Conservation (phyloP, 2,113 vertebrate genomes). For the Seriola quinqueradiata region DNA sequence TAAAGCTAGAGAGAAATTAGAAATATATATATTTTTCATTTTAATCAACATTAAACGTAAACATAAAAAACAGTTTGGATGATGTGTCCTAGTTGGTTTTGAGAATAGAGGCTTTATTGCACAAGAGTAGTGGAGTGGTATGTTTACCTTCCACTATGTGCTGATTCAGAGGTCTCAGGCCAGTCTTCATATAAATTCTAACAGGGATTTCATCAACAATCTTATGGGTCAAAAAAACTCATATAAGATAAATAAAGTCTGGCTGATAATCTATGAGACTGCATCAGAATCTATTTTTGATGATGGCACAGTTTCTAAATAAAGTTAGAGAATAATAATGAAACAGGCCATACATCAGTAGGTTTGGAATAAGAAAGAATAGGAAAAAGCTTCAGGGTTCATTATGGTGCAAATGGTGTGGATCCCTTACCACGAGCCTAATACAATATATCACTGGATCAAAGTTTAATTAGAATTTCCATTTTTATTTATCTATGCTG, state of each 20-base stretch:
- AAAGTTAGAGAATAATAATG: slow-evolving; percentile 12
- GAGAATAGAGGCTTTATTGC: too few species aligned
- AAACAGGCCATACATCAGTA: neutral
- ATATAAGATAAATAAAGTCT: neutral
- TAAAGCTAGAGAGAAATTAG: too few species aligned
- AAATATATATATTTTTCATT: too few species aligned
- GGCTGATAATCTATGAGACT: neutral
- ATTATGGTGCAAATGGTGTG: slow-evolving; percentile 44
- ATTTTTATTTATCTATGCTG: slow-evolving; percentile 58
- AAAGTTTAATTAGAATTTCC: slow-evolving; percentile 51
- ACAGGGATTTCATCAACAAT: neutral
- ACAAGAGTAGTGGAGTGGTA: too few species aligned
- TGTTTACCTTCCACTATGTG: too few species aligned
- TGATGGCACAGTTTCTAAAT: neutral
- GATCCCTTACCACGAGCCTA: slow-evolving; percentile 17
- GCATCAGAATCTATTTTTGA: neutral
- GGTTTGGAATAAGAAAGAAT: slow-evolving; percentile 15
- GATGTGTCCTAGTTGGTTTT: too few species aligned
- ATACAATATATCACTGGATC: slow-evolving; percentile 51
- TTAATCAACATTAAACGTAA: too few species aligned
- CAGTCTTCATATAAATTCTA: neutral
- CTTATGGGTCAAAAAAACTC: neutral
- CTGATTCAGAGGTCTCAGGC: neutral
- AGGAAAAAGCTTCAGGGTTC: slow-evolving; percentile 15
- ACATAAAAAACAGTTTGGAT: too few species aligned